These are phyloP conservation scores for Corythucha ciliata DNA, from an alignment of 2,888 invertebrate genomes.

Conservation along the genomic window DNA sequence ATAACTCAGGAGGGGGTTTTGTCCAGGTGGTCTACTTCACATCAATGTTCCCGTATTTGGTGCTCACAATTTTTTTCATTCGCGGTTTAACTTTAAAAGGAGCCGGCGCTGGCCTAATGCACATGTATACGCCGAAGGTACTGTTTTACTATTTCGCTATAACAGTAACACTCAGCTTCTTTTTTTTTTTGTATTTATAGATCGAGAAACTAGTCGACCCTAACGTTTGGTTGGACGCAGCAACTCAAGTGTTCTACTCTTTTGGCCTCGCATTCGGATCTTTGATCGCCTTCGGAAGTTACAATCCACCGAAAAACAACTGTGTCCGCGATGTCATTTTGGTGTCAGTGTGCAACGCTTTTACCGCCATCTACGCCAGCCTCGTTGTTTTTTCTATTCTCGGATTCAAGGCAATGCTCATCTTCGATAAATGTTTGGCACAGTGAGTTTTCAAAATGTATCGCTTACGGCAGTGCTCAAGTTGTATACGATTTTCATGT, in stretches of 20 bases:
- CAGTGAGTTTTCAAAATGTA: slow-evolving; percentile 52
- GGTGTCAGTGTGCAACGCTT: slow-evolving; percentile 83
- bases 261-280: slow-evolving; percentile 93
- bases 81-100: slow-evolving; percentile 81
- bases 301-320: slow-evolving; percentile 90
- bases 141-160: too few species aligned
- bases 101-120: slow-evolving; percentile 72
- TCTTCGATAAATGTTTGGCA: slow-evolving; percentile 72
- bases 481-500: too few species aligned
- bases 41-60: slow-evolving; percentile 87
- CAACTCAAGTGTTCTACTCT: slow-evolving; percentile 94
- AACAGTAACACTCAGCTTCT: too few species aligned
- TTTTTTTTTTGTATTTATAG: too few species aligned
- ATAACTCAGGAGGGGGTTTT: too few species aligned
- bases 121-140: slow-evolving; percentile 92
- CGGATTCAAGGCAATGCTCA: slow-evolving; percentile 89
- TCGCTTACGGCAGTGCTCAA: too few species aligned
- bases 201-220: slow-evolving; percentile 75
- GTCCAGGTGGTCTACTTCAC: slow-evolving; percentile 87
- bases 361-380: slow-evolving; percentile 90
- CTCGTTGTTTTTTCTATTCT: slow-evolving; percentile 91
- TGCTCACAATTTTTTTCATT: slow-evolving; percentile 88
- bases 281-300: slow-evolving; percentile 89
- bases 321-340: slow-evolving; percentile 84
- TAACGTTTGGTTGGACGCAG: slow-evolving; percentile 90